phyloP scores from a whole-genome alignment of 2,797 vertebrate species.

The Dryobates pubescens region DNA sequence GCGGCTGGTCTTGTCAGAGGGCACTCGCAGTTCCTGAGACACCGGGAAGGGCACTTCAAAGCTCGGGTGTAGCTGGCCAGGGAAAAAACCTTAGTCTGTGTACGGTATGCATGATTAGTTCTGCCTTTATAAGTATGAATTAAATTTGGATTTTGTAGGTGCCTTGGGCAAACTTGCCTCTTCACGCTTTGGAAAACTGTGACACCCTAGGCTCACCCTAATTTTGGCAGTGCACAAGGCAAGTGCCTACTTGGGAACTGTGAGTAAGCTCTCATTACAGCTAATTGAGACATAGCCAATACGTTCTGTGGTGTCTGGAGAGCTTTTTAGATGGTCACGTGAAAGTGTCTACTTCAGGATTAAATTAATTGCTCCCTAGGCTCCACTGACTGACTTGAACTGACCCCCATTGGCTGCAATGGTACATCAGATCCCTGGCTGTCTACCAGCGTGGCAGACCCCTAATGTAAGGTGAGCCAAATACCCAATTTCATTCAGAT shows the following conservation, averaged over 20 bases:
- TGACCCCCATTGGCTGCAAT: rapidly evolving
- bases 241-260: rapidly evolving
- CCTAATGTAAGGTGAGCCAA: background rate
- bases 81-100: rapidly evolving
- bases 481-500: rapidly evolving
- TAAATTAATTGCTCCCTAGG: background rate
- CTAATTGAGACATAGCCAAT: rapidly evolving
- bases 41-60: background rate
- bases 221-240: rapidly evolving
- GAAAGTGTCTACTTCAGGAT: background rate
- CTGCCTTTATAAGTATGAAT: rapidly evolving
- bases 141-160: background rate
- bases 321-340: background rate
- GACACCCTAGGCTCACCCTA: background rate
- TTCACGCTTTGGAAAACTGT: rapidly evolving
- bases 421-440: no score
- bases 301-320: rapidly evolving
- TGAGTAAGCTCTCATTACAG: no score
- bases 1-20: background rate
- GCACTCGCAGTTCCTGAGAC: background rate
- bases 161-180: background rate
- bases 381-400: rapidly evolving
- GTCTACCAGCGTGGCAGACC: rapidly evolving
- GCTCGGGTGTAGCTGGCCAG: background rate
- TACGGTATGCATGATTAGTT: rapidly evolving